Evolutionary conservation across 2,113 vertebrate genomes (phyloP).

Genomic region (Myiopsitta monachus): DNA sequence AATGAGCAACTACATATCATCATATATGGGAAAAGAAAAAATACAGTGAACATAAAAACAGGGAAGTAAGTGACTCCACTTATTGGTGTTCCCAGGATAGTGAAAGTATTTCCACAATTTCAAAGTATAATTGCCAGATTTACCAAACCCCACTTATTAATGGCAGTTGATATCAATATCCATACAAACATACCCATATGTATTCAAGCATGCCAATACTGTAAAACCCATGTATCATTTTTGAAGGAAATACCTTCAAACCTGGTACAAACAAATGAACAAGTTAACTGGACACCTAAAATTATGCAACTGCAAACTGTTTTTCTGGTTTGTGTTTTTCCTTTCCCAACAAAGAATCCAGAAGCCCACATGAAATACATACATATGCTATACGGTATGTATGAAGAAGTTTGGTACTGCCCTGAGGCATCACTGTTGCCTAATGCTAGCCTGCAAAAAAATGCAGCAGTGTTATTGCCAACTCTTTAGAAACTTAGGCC

Average conservation of each 20-base stretch:
- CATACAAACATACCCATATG: neutral
- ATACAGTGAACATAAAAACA: neutral
- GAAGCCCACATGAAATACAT: neutral
- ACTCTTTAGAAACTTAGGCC: neutral
- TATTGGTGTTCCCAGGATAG: neutral
- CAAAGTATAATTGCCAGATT: neutral
- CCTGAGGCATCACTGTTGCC: neutral
- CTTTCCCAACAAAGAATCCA: neutral
- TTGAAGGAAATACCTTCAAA: neutral
- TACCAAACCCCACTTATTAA: neutral
- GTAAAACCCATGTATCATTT: neutral
- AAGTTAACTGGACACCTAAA: neutral
- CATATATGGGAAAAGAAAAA: neutral
- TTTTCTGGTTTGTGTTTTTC: neutral
- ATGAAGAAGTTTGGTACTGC: neutral
- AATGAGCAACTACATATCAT: neutral
- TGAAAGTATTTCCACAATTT: neutral
- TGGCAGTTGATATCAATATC: neutral
- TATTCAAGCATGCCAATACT: neutral
- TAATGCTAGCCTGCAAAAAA: neutral
- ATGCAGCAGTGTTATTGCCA: neutral
- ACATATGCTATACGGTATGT: accelerated
- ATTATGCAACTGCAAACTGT: neutral
- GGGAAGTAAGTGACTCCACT: neutral
- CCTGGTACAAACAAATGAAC: neutral